Conservation (phyloP, 2,888 invertebrate species). For the Theodoxus fluviatilis region DNA sequence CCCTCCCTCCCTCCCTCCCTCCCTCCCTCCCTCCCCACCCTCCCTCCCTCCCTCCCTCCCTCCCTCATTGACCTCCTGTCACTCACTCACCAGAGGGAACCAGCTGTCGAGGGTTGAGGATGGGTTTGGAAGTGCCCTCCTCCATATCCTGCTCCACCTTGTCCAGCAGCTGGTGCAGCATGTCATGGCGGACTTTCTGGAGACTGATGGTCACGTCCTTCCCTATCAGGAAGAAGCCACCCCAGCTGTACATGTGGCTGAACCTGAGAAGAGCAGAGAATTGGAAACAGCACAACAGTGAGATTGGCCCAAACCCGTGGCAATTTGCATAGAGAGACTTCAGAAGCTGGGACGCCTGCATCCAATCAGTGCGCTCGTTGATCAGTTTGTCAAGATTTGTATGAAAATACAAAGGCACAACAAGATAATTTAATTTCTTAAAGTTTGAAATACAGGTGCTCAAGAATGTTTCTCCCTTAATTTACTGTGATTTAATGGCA, state of each 20-base stretch:
- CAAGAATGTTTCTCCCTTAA: too few relatives aligned
- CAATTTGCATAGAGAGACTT: too few relatives aligned
- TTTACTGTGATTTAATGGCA: too few relatives aligned
- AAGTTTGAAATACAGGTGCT: too few relatives aligned
- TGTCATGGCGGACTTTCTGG: constrained; percentile 49
- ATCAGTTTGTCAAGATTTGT: neutral
- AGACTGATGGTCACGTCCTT: constrained; percentile 53
- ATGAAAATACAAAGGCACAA: too few relatives aligned
- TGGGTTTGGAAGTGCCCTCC: constrained; percentile 40
- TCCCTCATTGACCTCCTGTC: neutral
- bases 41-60: neutral
- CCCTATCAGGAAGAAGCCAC: constrained; percentile 54
- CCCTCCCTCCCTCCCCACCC: constrained; percentile 28
- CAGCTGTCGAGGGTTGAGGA: constrained; percentile 50
- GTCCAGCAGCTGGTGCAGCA: constrained; percentile 59
- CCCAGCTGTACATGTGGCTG: constrained; percentile 45
- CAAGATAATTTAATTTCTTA: too few relatives aligned
- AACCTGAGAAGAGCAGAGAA: constrained; percentile 36
- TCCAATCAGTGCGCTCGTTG: too few relatives aligned
- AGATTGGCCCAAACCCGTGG: too few relatives aligned
- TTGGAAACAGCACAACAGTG: neutral
- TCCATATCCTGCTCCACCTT: constrained; percentile 46
- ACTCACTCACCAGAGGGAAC: constrained; percentile 42
- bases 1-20: constrained; percentile 31
- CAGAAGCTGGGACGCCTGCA: too few relatives aligned